Evolutionary conservation across 2,797 vertebrate species (phyloP), one percentile per base, ranked within the genome.

Genomic region (Sebastes diaconus): DNA sequence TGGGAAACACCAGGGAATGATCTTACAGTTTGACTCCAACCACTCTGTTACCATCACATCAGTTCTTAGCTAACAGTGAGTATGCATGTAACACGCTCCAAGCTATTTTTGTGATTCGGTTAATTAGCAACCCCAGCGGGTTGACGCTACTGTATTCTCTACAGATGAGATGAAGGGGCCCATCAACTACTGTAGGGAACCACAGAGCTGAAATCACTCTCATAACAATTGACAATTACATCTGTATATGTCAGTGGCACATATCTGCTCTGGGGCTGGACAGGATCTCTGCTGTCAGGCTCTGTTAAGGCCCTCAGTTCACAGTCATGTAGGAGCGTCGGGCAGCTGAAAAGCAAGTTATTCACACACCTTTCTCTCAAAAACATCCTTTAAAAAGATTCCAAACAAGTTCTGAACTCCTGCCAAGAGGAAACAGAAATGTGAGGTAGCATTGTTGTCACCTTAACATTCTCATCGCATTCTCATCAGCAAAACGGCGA

Each of bases 121-220:
- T 88, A 83, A 88, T 88, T 81, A 87, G 84, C 65, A 75, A 10
- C 52, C 59, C 39, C 69, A 14, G 24, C 4, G 14, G 34, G 52
- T 36, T 69, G 68, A 79, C 77, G 71, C 54, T 16, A 58, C 10
- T 57, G 29, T 34, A 32, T 67, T 81, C 77, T 83, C 83, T 13
- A 10, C 1, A 61, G 64, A 74, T 58, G 50, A 83, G 66, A 83
- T 61, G 67, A 76, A 75, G 68, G 6, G 12, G 24, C 11, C 60
- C 20, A 83, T 83, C 24, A 59, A 18, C 54, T 39, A 25, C 50
- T 69, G 73, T 3, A 34, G 25, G 52, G 52, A 81, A 50, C 8
- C 46, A 14, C 12, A 64, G 32, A 79, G 75, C 22, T 46, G 60
- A 60, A 72, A 69, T 86, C 2, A 67, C 75, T 68, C 68, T 24